Conservation (phyloP, 2,113 vertebrate species). For the Psilopogon haemacephalus region DNA sequence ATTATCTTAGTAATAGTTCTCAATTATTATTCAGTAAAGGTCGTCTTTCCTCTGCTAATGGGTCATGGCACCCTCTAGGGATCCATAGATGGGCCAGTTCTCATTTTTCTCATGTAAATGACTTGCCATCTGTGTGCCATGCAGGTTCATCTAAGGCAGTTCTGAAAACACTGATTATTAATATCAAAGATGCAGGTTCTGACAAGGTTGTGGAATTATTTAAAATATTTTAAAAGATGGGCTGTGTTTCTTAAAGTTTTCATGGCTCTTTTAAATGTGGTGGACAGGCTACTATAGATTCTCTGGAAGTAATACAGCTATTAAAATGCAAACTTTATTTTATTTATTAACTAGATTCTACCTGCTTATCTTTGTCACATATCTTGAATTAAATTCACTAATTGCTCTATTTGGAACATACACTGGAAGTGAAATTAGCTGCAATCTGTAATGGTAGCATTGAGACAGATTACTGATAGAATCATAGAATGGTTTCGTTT, state of each 20-base stretch:
- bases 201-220: background rate
- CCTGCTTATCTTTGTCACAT: background rate
- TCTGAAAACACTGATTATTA: slow-evolving; percentile 37
- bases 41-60: slow-evolving; percentile 60
- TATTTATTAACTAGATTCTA: background rate
- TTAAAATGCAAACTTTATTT: background rate
- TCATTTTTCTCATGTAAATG: slow-evolving; percentile 73
- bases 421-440: background rate
- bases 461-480: background rate
- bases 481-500: too few relatives aligned
- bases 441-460: background rate
- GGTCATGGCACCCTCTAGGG: slow-evolving; percentile 63
- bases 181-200: slow-evolving; percentile 29
- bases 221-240: background rate
- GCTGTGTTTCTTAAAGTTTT: background rate
- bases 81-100: slow-evolving; percentile 47
- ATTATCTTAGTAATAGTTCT: slow-evolving; percentile 80
- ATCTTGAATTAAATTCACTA: background rate
- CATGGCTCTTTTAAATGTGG: background rate
- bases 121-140: slow-evolving; percentile 68
- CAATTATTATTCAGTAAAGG: slow-evolving; percentile 78
- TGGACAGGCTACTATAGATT: background rate
- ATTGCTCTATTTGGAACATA: background rate
- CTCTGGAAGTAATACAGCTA: background rate
- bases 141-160: slow-evolving; percentile 46